Conservation (phyloP, 2,113 vertebrate species). For the Coptodon bakossiorum region DNA sequence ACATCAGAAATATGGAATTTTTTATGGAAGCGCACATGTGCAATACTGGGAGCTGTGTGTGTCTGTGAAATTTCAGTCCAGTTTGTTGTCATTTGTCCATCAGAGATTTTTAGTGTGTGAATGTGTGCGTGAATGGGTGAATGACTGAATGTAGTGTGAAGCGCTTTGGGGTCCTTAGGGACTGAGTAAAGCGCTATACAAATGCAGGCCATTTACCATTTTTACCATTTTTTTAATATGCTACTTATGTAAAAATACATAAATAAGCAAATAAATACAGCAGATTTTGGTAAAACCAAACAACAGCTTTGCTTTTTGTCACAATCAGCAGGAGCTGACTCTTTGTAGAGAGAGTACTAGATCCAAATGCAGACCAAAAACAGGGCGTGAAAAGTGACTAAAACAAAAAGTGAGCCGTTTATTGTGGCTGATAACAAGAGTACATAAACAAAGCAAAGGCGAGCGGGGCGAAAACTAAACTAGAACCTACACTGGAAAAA, state of each 20-base stretch:
- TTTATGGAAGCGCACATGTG: not conserved
- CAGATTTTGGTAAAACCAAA: not conserved
- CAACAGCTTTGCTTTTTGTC: not conserved
- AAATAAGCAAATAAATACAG: not conserved
- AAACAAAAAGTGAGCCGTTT: not conserved
- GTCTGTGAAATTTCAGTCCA: not conserved
- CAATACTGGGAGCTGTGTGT: not conserved
- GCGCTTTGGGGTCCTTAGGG: too few relatives aligned
- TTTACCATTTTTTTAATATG: too few relatives aligned
- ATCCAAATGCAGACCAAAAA: not conserved
- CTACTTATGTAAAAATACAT: not conserved
- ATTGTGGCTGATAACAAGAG: not conserved
- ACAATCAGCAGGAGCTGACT: not conserved
- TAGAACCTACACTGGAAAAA: not conserved
- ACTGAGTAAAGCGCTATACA: too few relatives aligned
- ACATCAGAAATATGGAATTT: not conserved
- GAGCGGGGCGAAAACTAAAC: fast-evolving
- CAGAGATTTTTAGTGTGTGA: too few relatives aligned
- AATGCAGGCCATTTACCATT: too few relatives aligned
- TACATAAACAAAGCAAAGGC: not conserved
- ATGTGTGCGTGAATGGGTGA: too few relatives aligned
- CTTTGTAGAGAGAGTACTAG: not conserved
- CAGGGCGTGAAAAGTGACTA: not conserved
- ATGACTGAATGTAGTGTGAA: too few relatives aligned
- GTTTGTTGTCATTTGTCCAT: not conserved